Percentiles rank a stretch among this genome's conserved stretches.
Conservation (phyloP, 1,140 invertebrate species). For the Drosophila kohkoa region DNA sequence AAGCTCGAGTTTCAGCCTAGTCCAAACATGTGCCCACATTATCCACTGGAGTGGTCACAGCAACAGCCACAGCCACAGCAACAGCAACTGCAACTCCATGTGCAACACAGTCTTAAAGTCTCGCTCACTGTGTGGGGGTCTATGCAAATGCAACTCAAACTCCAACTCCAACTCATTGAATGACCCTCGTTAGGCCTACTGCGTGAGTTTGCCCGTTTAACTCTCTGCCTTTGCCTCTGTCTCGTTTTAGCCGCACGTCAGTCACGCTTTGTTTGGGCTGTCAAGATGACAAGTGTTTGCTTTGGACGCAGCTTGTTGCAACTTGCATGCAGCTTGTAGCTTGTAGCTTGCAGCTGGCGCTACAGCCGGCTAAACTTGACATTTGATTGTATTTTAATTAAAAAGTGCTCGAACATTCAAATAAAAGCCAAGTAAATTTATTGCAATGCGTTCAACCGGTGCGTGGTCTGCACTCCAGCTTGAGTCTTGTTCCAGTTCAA, state of each 20-base stretch:
- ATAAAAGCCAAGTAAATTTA: constrained; percentile 65
- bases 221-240: constrained; percentile 22
- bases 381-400: constrained; percentile 84
- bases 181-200: constrained; percentile 76
- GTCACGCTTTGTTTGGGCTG: constrained; percentile 82
- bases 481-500: constrained; percentile 3
- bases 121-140: constrained; percentile 48
- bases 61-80: not conserved
- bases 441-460: constrained; percentile 52
- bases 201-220: constrained; percentile 40
- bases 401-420: constrained; percentile 68
- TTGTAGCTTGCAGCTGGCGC: constrained; percentile 63
- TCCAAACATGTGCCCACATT: constrained; percentile 72
- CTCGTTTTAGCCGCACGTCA: constrained; percentile 54
- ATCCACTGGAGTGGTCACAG: constrained; percentile 27
- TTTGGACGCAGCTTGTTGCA: constrained; percentile 47
- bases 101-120: constrained; percentile 1
- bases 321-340: constrained; percentile 9
- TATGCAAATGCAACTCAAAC: constrained; percentile 65
- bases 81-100: constrained; percentile 58
- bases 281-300: constrained; percentile 84
- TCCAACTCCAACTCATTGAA: constrained; percentile 55
- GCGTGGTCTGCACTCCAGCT: constrained; percentile 52
- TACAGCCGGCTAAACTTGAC: constrained; percentile 76
- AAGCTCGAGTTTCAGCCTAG: constrained; percentile 59